These are phyloP conservation scores for Opisthograptis luteolata DNA, from an alignment of 2,888 invertebrate species.

Conservation along the genomic window DNA sequence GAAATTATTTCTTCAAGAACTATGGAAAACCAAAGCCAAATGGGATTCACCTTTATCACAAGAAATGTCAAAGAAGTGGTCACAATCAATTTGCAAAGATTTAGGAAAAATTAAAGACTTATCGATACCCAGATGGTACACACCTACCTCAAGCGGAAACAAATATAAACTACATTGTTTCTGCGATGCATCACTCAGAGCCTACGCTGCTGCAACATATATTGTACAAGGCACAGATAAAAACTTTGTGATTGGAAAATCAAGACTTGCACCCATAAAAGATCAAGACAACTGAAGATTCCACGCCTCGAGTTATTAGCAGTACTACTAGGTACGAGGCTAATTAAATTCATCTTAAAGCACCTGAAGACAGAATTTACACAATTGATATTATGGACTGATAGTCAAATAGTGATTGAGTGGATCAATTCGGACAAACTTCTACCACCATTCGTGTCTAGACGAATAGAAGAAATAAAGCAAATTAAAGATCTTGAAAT, in stretches of 20 bases:
- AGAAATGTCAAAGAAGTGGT: neutral
- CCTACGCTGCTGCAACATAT: conserved; percentile 25
- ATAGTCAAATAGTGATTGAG: conserved; percentile 24
- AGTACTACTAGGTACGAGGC: conserved; percentile 20
- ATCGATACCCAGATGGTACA: neutral
- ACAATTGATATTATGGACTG: conserved; percentile 23
- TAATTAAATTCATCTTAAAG: conserved; percentile 14
- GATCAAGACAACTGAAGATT: conserved; percentile 14
- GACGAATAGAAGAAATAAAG: conserved; percentile 27
- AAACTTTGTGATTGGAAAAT: conserved; percentile 11
- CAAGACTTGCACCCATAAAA: conserved; percentile 4
- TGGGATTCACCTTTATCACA: conserved; percentile 30
- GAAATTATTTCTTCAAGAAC: conserved; percentile 26
- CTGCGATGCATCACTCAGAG: conserved; percentile 2
- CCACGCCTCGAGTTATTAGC: conserved; percentile 23
- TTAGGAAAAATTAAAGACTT: neutral
- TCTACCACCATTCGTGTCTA: conserved; percentile 27
- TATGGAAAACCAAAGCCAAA: conserved; percentile 19
- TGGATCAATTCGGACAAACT: conserved; percentile 28
- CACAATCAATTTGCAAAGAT: neutral
- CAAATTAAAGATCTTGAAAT: conserved; percentile 21
- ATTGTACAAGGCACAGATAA: neutral
- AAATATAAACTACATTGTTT: conserved; percentile 13
- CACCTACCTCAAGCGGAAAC: neutral
- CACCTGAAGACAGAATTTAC: neutral